Evolutionary conservation across 2,797 vertebrate species (phyloP).

Genomic region (Darevskia mixta): DNA sequence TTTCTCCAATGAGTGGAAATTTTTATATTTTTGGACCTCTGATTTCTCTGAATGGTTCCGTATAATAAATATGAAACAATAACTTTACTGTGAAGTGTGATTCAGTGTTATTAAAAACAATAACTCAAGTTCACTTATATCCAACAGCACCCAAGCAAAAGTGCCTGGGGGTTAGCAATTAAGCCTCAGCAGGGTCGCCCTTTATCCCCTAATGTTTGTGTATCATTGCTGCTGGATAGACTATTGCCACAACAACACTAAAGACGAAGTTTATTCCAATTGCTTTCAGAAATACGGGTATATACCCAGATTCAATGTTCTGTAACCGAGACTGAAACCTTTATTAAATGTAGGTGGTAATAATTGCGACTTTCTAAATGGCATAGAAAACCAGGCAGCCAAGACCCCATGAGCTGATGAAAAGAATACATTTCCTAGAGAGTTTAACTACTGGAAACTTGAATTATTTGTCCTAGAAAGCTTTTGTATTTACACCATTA

Average conservation of each 20-base stretch:
- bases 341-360: constrained; percentile 5
- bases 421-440: not conserved
- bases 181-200: not conserved
- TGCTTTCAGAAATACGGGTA: not conserved
- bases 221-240: not conserved
- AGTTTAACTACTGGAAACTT: constrained; percentile 28
- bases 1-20: not conserved
- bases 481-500: not conserved
- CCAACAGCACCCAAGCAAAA: not conserved
- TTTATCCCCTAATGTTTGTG: not conserved
- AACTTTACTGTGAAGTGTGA: not conserved
- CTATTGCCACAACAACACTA: not conserved
- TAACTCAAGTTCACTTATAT: not conserved
- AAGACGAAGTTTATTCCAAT: not conserved
- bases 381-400: not conserved
- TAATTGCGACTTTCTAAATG: constrained; percentile 1
- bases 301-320: not conserved
- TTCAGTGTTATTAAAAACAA: not conserved
- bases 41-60: not conserved
- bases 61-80: constrained; percentile 13
- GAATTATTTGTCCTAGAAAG: not conserved
- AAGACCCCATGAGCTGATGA: not conserved
- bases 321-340: not conserved
- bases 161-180: not conserved
- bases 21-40: constrained; percentile 5